Evolutionary conservation across 2,888 invertebrate species (phyloP).

Genomic region (Reticulitermes lucifugus): DNA sequence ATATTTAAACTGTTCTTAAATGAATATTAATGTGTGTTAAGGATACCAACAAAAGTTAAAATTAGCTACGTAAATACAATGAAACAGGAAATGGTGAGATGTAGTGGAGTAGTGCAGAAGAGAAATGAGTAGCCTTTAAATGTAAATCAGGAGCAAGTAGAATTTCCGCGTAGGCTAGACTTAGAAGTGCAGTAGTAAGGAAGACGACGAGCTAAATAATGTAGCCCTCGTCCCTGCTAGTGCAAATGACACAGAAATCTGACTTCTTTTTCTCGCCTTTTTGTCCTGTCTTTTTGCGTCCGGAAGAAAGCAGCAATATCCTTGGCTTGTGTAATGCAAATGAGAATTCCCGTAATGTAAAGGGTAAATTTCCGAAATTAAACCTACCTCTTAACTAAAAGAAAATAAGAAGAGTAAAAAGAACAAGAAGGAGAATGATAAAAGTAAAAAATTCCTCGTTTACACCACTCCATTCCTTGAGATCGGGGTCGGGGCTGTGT

Average conservation of each 20-base stretch:
- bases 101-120: not conserved
- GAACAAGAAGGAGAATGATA: not conserved
- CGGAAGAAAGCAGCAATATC: constrained; percentile 18
- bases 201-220: not conserved
- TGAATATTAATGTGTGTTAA: too few relatives aligned
- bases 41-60: too few relatives aligned
- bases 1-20: too few relatives aligned
- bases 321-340: constrained; percentile 15
- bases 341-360: not conserved
- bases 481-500: not conserved
- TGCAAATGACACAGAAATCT: constrained; percentile 26
- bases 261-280: not conserved
- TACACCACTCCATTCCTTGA: not conserved
- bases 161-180: not conserved
- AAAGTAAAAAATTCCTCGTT: not conserved
- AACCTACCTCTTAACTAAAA: not conserved
- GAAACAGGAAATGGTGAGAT: too few relatives aligned
- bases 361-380: constrained; percentile 30
- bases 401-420: not conserved
- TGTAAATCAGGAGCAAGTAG: not conserved
- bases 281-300: not conserved
- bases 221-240: not conserved
- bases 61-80: too few relatives aligned
- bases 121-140: not conserved
- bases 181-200: constrained; percentile 15